phyloP scores from a whole-genome alignment of 2,888 invertebrate species.

The Drosophila pegasa region DNA sequence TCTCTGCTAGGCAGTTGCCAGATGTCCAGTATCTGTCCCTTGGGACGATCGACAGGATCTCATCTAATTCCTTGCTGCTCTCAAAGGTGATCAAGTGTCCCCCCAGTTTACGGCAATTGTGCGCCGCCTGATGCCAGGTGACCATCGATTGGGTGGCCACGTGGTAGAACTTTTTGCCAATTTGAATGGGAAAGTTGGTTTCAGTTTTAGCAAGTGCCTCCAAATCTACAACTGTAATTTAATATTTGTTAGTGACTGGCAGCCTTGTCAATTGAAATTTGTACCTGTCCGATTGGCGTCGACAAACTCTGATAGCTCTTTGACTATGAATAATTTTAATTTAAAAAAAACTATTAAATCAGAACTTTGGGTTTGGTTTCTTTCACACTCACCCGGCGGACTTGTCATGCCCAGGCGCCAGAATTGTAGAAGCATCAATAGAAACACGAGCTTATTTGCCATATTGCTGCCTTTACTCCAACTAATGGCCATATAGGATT shows the following conservation, averaged over 20 bases:
- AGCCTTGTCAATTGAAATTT: background rate
- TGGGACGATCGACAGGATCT: background rate
- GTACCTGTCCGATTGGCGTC: conserved; percentile 9
- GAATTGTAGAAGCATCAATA: conserved; percentile 24
- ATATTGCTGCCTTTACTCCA: conserved; percentile 7
- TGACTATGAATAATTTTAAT: background rate
- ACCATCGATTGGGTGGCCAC: background rate
- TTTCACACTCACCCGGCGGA: conserved; percentile 4
- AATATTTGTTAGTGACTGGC: background rate
- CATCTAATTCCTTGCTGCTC: conserved; percentile 30
- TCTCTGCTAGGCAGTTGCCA: conserved; percentile 16
- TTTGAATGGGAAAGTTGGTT: conserved; percentile 31
- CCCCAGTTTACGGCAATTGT: conserved; percentile 37
- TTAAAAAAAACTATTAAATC: background rate
- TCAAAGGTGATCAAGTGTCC: conserved; percentile 41
- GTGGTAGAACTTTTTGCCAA: conserved; percentile 40
- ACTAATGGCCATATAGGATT: background rate
- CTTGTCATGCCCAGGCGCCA: conserved; percentile 27
- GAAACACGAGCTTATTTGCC: conserved; percentile 11
- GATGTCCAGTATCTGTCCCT: conserved; percentile 38
- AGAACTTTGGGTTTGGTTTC: background rate
- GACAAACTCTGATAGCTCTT: background rate
- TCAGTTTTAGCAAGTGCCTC: background rate
- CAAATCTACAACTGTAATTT: background rate
- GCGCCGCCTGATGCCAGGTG: conserved; percentile 33